phyloP scores from a whole-genome alignment of 2,797 vertebrate species.

The Xyrichtys novacula region DNA sequence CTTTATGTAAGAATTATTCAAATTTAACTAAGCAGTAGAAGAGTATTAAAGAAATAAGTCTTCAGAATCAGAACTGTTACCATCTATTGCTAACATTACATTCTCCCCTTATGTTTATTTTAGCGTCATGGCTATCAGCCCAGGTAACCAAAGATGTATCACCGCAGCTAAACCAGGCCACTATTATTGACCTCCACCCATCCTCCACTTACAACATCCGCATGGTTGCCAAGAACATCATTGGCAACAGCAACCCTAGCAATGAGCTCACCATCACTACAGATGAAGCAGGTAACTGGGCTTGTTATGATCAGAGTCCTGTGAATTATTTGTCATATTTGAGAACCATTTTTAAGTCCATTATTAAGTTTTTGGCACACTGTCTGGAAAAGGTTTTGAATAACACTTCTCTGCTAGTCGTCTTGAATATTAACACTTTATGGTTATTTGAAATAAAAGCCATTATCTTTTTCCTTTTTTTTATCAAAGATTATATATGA shows the following conservation, averaged over 20 bases:
- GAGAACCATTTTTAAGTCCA: not conserved
- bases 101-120: constrained; percentile 2
- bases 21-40: not conserved
- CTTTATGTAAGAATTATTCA: not conserved
- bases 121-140: constrained; percentile 97
- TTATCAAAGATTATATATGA: constrained; percentile 44
- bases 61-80: not conserved
- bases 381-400: constrained; percentile 13
- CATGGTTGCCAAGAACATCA: constrained; percentile 99
- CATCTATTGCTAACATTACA: not conserved
- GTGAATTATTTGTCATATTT: not conserved
- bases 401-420: constrained; percentile 17
- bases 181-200: constrained; percentile 98
- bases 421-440: constrained; percentile 44
- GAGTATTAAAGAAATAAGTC: not conserved
- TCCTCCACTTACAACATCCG: constrained; percentile 99
- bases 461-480: constrained; percentile 56
- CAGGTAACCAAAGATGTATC: constrained; percentile 99
- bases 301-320: not conserved
- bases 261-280: constrained; percentile 99
- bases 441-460: constrained; percentile 48
- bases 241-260: constrained; percentile 98
- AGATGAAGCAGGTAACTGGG: constrained; percentile 92
- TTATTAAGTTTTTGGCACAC: constrained; percentile 8
- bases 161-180: constrained; percentile 98